These are phyloP conservation scores for Anthrax anthrax DNA, from an alignment of 2,888 invertebrate species.

Conservation along the genomic window DNA sequence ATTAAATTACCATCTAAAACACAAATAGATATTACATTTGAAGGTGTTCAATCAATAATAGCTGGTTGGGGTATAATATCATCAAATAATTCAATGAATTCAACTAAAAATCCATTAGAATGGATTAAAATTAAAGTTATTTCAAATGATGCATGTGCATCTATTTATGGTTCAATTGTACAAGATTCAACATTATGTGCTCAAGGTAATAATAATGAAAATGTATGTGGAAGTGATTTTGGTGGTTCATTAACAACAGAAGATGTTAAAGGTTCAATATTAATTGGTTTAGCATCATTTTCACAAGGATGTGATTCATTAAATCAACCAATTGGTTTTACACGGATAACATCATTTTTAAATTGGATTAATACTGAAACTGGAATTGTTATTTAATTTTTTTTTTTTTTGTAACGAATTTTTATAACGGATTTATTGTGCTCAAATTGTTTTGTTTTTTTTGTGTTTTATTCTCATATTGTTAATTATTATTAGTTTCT, in stretches of 20 bases:
- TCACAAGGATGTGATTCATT: conserved; percentile 2
- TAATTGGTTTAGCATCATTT: conserved; percentile 6
- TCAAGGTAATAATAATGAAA: neutral
- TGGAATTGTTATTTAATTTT: conserved; percentile 3
- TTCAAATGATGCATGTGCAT: conserved; percentile 2
- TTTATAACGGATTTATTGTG: too few relatives aligned
- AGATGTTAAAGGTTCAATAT: conserved; percentile 5
- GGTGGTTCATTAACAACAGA: conserved; percentile 5
- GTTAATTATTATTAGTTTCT: too few relatives aligned
- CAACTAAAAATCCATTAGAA: neutral
- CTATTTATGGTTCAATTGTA: conserved; percentile 2
- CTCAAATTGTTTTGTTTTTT: too few relatives aligned
- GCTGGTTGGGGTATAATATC: conserved; percentile 5
- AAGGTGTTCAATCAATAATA: conserved; percentile 4
- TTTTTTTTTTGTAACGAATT: too few relatives aligned
- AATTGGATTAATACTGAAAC: conserved; percentile 5
- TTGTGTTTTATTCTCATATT: too few relatives aligned
- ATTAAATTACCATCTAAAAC: conserved; percentile 2
- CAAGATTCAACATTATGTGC: conserved; percentile 2
- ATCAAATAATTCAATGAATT: neutral
- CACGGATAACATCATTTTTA: conserved; percentile 6
- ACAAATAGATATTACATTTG: conserved; percentile 6
- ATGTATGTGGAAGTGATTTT: conserved; percentile 6
- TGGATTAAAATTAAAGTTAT: conserved; percentile 4
- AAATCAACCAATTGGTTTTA: conserved; percentile 2